Conservation (phyloP, 2,113 vertebrate genomes). For the Colius striatus region DNA sequence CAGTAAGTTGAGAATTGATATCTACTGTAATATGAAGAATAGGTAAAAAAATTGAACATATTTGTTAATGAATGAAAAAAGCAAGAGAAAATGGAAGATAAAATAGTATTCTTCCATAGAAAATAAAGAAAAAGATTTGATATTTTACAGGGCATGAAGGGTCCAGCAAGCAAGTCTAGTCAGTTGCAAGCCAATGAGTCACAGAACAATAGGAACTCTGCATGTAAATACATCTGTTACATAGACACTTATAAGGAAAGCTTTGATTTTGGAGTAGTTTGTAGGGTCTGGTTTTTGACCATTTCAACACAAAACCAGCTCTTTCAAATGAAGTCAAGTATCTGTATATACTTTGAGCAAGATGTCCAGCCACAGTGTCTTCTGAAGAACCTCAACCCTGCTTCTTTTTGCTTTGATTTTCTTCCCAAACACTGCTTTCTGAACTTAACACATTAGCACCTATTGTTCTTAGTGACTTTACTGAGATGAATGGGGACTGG, state of each 20-base stretch:
- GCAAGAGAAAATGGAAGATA: not conserved
- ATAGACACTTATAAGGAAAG: not conserved
- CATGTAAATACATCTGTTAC: not conserved
- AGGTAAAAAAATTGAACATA: not conserved
- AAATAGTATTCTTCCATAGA: not conserved
- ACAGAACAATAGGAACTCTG: not conserved
- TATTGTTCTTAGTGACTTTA: not conserved
- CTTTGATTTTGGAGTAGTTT: not conserved
- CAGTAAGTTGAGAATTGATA: not conserved
- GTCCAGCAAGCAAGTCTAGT: not conserved
- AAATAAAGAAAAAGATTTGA: not conserved
- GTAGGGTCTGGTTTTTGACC: not conserved
- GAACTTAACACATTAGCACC: not conserved
- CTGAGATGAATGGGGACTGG: accelerated
- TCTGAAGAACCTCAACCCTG: not conserved
- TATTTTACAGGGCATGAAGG: not conserved
- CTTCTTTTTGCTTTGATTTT: no score
- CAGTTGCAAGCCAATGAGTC: not conserved
- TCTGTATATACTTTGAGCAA: not conserved
- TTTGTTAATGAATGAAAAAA: not conserved
- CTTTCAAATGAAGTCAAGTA: not conserved
- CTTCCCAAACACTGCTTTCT: not conserved
- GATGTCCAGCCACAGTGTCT: not conserved
- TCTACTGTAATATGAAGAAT: not conserved
- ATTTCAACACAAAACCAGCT: not conserved